Evolutionary conservation across 1,140 invertebrate species (phyloP).

Genomic region (Pectinophora gossypiella): DNA sequence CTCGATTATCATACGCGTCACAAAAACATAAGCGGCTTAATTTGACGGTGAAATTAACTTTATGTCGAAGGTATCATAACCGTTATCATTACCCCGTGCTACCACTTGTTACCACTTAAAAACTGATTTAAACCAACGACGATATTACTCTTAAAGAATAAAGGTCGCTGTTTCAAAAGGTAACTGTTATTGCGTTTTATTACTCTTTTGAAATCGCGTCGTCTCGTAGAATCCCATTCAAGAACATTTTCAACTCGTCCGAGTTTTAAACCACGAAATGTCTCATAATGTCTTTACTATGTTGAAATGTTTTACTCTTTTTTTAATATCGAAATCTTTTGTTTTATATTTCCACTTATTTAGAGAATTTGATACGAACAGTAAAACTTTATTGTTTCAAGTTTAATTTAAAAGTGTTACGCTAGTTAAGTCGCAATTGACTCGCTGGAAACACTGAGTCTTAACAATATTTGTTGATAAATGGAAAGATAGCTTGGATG

Average conservation of each 20-base stretch:
- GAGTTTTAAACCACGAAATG: not conserved
- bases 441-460: constrained; percentile 15
- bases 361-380: not conserved
- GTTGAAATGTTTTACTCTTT: not conserved
- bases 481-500: constrained; percentile 43
- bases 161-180: constrained; percentile 3
- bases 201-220: constrained; percentile 7
- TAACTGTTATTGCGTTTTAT: constrained; percentile 2
- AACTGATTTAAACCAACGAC: constrained; percentile 10
- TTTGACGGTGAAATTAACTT: not conserved
- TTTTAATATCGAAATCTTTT: not conserved
- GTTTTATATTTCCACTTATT: not conserved
- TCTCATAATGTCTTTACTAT: not conserved
- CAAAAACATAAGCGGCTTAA: not conserved
- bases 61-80: constrained; percentile 8
- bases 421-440: constrained; percentile 8
- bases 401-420: constrained; percentile 1
- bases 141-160: constrained; percentile 1
- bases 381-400: not conserved
- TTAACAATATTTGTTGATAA: constrained; percentile 52
- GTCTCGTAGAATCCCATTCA: not conserved
- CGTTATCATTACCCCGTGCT: constrained; percentile 12
- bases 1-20: not conserved
- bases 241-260: not conserved
- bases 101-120: constrained; percentile 16